A percentile compares a stretch with the other conserved stretches of the same genome.
phyloP scores from a whole-genome alignment of 2,888 invertebrate species.

The Leptura quadrifasciata region DNA sequence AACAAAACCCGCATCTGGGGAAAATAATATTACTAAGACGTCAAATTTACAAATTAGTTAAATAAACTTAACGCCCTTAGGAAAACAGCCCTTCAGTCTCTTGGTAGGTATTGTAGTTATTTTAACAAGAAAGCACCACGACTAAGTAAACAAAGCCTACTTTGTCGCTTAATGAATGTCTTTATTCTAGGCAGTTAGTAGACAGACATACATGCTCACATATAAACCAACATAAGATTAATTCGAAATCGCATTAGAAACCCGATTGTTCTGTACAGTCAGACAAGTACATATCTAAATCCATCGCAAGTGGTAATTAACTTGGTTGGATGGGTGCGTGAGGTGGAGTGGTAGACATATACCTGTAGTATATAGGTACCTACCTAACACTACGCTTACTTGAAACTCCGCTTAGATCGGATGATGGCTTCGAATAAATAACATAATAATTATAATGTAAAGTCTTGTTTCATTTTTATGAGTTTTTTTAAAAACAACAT shows the following conservation, averaged over 20 bases:
- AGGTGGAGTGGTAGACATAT: slow-evolving; percentile 25
- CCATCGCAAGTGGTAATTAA: slow-evolving; percentile 50
- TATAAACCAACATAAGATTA: slow-evolving; percentile 47
- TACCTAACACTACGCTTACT: slow-evolving; percentile 20
- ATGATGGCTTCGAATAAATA: slow-evolving; percentile 5
- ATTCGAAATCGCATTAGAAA: slow-evolving; percentile 51
- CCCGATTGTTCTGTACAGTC: slow-evolving; percentile 44
- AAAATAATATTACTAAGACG: slow-evolving; percentile 36
- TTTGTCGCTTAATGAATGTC: slow-evolving; percentile 52
- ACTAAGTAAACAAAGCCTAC: slow-evolving; percentile 44
- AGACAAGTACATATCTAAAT: slow-evolving; percentile 51
- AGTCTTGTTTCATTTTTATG: too few relatives aligned
- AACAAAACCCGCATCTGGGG: slow-evolving; percentile 10
- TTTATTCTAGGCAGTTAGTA: slow-evolving; percentile 48
- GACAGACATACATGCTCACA: slow-evolving; percentile 42
- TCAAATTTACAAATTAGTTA: slow-evolving; percentile 42
- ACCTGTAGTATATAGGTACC: slow-evolving; percentile 15
- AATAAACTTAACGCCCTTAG: slow-evolving; percentile 41
- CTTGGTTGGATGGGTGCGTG: slow-evolving; percentile 43
- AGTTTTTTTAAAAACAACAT: too few relatives aligned
- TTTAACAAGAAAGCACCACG: slow-evolving; percentile 44
- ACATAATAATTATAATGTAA: too few relatives aligned
- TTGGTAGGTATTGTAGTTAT: slow-evolving; percentile 46
- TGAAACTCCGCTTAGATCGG: background rate
- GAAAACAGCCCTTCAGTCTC: slow-evolving; percentile 40